A percentile compares a stretch with the other conserved stretches of the same genome.
phyloP scores from a whole-genome alignment of 2,797 vertebrate species.

The Aphelocoma californica region DNA sequence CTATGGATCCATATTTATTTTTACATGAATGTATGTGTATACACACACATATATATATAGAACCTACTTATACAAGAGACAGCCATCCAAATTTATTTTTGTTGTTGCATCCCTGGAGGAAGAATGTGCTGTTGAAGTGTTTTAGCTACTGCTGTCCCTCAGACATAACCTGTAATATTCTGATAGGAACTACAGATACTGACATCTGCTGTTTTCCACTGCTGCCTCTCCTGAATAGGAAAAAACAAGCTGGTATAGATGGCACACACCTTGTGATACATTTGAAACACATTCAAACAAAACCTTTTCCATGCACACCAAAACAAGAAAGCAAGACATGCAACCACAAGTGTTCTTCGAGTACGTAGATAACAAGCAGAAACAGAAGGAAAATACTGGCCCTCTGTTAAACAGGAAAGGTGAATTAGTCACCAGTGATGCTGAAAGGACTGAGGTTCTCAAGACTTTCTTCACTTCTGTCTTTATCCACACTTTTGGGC shows the following conservation, averaged over 20 bases:
- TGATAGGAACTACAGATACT: neutral
- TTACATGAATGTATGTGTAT: neutral
- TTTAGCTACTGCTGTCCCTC: neutral
- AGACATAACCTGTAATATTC: neutral
- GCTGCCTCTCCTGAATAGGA: neutral
- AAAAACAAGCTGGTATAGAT: neutral
- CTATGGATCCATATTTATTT: neutral
- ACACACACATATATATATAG: neutral
- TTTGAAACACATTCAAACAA: neutral
- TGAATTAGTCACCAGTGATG: neutral
- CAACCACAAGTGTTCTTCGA: neutral
- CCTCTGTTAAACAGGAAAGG: neutral
- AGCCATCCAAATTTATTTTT: neutral
- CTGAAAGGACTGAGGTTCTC: rapidly evolving
- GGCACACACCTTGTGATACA: neutral
- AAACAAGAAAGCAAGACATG: neutral
- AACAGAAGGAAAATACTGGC: neutral
- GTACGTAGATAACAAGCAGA: neutral
- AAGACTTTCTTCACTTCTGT: neutral
- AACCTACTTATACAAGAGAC: neutral
- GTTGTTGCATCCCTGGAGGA: neutral
- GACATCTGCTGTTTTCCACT: neutral
- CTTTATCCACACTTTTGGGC: neutral
- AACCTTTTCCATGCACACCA: neutral
- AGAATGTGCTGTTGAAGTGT: neutral